These are phyloP conservation scores for Eospalax fontanierii DNA, from an alignment of 2,797 vertebrate species.

Conservation along the genomic window DNA sequence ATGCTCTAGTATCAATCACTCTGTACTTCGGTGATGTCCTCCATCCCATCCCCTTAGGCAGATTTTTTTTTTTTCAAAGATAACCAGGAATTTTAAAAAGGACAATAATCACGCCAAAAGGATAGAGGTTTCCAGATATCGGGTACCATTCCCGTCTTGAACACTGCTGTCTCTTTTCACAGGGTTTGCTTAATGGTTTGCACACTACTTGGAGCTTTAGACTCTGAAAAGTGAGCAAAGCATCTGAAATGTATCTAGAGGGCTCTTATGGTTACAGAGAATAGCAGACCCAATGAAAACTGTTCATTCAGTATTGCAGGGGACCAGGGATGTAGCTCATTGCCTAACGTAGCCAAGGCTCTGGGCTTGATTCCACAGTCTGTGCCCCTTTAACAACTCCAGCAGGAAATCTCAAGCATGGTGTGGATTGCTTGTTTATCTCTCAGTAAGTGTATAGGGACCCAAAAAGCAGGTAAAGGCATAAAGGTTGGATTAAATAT, in stretches of 20 bases:
- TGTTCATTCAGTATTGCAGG: neutral
- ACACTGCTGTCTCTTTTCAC: neutral
- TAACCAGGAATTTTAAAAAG: neutral
- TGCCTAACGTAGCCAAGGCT: neutral
- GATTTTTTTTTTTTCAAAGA: neutral
- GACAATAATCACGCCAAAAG: neutral
- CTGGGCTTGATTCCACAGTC: neutral
- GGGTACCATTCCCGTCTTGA: neutral
- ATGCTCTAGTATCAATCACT: neutral
- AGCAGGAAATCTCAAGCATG: neutral
- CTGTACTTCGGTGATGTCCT: neutral
- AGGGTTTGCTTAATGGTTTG: conserved; percentile 27
- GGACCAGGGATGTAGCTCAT: neutral
- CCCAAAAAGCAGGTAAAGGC: conserved; percentile 29
- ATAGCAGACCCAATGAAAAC: neutral
- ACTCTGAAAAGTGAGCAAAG: conserved; percentile 36
- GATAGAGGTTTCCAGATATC: neutral
- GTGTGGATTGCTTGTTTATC: neutral
- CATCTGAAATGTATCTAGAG: neutral
- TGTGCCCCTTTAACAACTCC: neutral
- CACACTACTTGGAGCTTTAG: neutral
- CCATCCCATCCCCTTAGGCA: neutral
- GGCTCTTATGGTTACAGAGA: conserved; percentile 9
- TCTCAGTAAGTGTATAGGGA: conserved; percentile 24
- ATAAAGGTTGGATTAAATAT: conserved; percentile 18